Base-by-base conservation (phyloP, 2,113 vertebrate genomes). In the Petrocephalus zakoni region DNA sequence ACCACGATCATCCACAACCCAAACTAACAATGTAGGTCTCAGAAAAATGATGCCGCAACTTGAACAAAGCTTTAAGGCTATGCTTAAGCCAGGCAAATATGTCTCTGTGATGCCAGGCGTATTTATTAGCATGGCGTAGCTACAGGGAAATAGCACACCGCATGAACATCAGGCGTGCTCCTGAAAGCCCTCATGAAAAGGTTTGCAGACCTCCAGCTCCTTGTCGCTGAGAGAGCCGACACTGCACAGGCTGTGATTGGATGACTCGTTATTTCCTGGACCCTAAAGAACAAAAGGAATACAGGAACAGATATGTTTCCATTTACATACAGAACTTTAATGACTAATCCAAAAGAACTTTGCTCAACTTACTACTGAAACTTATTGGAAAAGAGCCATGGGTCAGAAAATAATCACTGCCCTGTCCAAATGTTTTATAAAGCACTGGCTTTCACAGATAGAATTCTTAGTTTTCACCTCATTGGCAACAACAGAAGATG, bases 181-280 rank as follows among this genome's bases (percentile, higher is more conserved):
- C 56, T 5, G 21, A 34, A 64, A 61, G 34, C 34, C 53, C 29
- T 9, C 55, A n/a, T 4, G n/a, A 37, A 61, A 84, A 47, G 56
- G 21, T n/a, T 64, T n/a, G 94, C 96, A 94, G 94, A 99, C 97
- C 97, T 99, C 98, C 90, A 97, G 93, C 93, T 99, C 98, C 92
- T 98, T 99, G 94, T 99, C 98, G 90, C 98, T 99, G 92, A 99
- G 94, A 88, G 98, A 99, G 89, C 97, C 97, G 88, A 97, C 96
- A 46, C 97, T 99, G 95, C 97, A 98, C 93, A 99, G 94, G 90
- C 97, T 98, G 95, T 99, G 98, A 93, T 98, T 98, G 92, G 98
- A 99, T 94, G 97, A 98, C 94, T 99, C 98, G 10, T 96, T 98
- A 91, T 97, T 97, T 92, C 97, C 95, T 91, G 96, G 96, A 93